Evolutionary conservation across 2,888 invertebrate genomes (phyloP).

Genomic region (Cephus runcator): DNA sequence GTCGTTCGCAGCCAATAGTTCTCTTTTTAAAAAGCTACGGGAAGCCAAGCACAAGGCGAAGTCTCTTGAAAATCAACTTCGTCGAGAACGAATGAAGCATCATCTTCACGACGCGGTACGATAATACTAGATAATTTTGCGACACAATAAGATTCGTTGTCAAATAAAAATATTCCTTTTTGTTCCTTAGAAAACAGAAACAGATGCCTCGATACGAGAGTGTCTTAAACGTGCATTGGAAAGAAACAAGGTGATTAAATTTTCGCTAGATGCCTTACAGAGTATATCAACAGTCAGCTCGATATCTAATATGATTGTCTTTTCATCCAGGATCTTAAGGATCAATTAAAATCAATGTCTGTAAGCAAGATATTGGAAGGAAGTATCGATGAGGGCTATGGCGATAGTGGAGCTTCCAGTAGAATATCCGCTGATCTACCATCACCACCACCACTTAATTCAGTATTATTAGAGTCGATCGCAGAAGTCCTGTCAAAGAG

Average conservation of each 20-base stretch:
- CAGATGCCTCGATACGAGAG: conserved; percentile 36
- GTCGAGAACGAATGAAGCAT: conserved; percentile 27
- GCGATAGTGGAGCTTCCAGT: conserved; percentile 30
- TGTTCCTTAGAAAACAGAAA: conserved; percentile 38
- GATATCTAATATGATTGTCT: neutral
- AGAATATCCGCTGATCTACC: conserved; percentile 37
- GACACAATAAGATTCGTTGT: conserved; percentile 1
- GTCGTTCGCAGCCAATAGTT: conserved; percentile 41
- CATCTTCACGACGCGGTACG: conserved; percentile 35
- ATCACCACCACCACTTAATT: conserved; percentile 41
- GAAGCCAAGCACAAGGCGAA: conserved; percentile 43
- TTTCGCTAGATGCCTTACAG: neutral
- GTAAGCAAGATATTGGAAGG: conserved; percentile 42
- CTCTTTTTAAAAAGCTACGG: conserved; percentile 41
- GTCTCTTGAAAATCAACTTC: conserved; percentile 39
- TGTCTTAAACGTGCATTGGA: conserved; percentile 44
- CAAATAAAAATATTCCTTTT: conserved; percentile 2
- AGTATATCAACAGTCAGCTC: neutral
- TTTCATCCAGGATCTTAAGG: conserved; percentile 41
- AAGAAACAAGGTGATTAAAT: conserved; percentile 44
- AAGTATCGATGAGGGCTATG: conserved; percentile 56
- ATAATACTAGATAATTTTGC: neutral
- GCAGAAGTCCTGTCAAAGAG: conserved; percentile 37
- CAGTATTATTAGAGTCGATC: conserved; percentile 41
- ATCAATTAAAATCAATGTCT: conserved; percentile 36